Percentiles rank a stretch among this genome's conserved stretches.
phyloP scores from a whole-genome alignment of 2,888 invertebrate genomes.

The Cataglyphis livida region DNA sequence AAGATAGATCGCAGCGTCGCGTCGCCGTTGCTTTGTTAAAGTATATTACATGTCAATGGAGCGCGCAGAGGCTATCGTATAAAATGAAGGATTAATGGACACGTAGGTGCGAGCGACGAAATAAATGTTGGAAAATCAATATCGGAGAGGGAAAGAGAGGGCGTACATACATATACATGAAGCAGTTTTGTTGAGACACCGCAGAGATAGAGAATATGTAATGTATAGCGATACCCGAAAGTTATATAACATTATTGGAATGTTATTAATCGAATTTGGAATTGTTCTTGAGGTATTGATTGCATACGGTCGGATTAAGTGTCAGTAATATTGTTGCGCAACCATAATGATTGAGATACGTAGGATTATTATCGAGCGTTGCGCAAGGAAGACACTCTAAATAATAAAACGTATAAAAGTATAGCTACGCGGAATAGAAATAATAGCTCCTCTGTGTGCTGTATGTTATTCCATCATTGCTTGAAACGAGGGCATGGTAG shows the following conservation, averaged over 20 bases:
- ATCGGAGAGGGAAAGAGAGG: neutral
- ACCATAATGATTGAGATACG: neutral
- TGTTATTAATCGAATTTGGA: neutral
- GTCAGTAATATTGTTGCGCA: neutral
- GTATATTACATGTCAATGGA: conserved; percentile 29
- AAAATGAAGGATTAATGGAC: conserved; percentile 43
- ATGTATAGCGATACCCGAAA: neutral
- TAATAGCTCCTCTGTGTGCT: neutral
- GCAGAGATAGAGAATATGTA: neutral
- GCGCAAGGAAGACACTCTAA: neutral
- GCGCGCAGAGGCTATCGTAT: neutral
- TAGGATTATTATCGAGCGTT: neutral
- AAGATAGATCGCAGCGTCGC: conserved; percentile 6
- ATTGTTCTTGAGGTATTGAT: neutral
- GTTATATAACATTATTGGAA: neutral
- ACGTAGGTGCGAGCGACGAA: neutral
- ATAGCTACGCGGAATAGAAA: neutral
- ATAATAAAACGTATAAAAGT: neutral
- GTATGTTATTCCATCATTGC: neutral
- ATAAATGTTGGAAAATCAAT: conserved; percentile 46
- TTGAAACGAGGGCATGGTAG: neutral
- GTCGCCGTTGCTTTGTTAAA: conserved; percentile 22
- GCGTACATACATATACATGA: neutral
- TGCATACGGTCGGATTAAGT: neutral
- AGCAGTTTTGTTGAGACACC: conserved; percentile 1